These are phyloP conservation scores for Dryocosmus kuriphilus DNA, from an alignment of 2,888 invertebrate species.

Conservation along the genomic window DNA sequence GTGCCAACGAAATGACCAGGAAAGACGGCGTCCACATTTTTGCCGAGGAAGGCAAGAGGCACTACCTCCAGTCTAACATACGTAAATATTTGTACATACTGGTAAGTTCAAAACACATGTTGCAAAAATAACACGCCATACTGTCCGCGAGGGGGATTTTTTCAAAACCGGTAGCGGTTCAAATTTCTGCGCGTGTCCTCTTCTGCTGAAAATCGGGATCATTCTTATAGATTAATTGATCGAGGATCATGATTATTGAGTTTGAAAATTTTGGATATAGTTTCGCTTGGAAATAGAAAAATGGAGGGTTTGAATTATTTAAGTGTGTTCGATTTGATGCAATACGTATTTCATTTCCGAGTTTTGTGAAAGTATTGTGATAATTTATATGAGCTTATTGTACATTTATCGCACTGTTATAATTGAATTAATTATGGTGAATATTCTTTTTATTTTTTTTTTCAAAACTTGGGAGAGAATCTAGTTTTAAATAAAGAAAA, in stretches of 20 bases:
- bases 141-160: conserved; percentile 18
- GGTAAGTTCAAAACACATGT: conserved; percentile 77
- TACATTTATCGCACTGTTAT: no score
- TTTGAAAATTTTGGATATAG: no score
- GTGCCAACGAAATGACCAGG: conserved; percentile 81
- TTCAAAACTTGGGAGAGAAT: no score
- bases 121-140: conserved; percentile 41
- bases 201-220: conserved; percentile 25
- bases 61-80: conserved; percentile 83
- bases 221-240: conserved; percentile 10
- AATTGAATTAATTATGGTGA: background rate
- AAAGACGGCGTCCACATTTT: conserved; percentile 82
- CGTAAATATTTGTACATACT: conserved; percentile 84
- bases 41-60: conserved; percentile 83
- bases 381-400: no score
- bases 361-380: no score
- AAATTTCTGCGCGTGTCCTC: background rate
- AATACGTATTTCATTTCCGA: no score
- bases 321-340: no score
- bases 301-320: no score
- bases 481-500: no score
- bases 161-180: conserved; percentile 20
- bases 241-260: background rate
- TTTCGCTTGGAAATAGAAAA: no score
- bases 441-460: no score